Base-by-base conservation (phyloP, 2,797 vertebrate species). In the Xenentodon cancila region DNA sequence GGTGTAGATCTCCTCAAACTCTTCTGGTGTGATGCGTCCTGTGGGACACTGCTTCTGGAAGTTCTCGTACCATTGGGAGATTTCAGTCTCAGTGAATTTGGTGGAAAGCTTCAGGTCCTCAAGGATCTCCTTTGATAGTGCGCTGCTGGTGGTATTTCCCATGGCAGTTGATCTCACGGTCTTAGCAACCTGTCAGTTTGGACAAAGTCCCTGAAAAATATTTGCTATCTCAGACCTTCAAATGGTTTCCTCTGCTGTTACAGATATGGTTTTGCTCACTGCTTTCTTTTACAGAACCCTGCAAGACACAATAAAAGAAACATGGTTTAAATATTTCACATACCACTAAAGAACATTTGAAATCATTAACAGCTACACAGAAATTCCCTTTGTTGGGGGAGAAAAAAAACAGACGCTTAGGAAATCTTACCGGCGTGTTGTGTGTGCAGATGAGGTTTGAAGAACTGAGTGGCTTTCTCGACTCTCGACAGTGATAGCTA, bases 71-170 rank as follows among this genome's bases (percentile, higher is more conserved):
- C 94, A 95, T 81, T 91, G 92, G 17, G 53, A 21, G 73, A 95
- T 89, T 84, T 94, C 94, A 1, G 50, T 61, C 58, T 95, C 92
- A 0, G 89, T 83, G 77, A 93, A 94, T 70, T 83, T 92, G 68
- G 94, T 94, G 86, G 21, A 87, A 61, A 94, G 85, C 87, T 93
- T 94, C 72, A 95, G 90, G 76, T 95, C 94, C 70, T 94, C 90
- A 80, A 95, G 86, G 90, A 94, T 94, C 84, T 93, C 93, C 83
- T 94, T 94, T 15, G 94, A 95, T 61, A 95, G 20, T 0, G 92
- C 91, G 44, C 93, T 84, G 64, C 94, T 94, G 73, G 92, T 93
- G 27, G 89, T 15, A 79, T 94, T 95, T 59, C 94, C 94, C 94
- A 95, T 95, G 43, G 58, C 80, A 15, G 53, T 40, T 52, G 62